Evolutionary conservation across 1,140 invertebrate species (phyloP).

Genomic region (Aphelenchoides fujianensis): DNA sequence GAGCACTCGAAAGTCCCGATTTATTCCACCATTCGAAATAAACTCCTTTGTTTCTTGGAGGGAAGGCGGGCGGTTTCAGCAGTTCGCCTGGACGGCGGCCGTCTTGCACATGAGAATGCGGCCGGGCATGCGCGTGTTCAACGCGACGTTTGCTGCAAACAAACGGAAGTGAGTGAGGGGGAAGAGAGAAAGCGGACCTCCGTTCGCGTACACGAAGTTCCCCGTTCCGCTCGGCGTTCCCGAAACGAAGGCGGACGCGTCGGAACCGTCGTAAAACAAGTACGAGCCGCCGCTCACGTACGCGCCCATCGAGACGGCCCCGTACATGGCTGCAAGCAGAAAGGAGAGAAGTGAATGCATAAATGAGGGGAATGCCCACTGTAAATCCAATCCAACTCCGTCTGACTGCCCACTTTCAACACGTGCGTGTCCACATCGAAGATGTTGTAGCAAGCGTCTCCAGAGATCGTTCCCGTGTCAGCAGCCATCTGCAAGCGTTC

Average conservation of each 20-base stretch:
- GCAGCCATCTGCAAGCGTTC: neutral
- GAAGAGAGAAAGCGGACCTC: neutral
- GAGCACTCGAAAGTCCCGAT: no score
- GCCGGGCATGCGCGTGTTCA: neutral
- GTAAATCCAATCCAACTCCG: neutral
- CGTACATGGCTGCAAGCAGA: neutral
- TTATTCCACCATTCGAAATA: neutral
- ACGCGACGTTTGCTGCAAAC: neutral
- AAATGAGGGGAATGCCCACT: no score
- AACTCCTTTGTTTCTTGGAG: no score
- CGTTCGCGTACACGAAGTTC: neutral
- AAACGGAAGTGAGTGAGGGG: no score
- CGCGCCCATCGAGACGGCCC: neutral
- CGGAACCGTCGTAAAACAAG: neutral
- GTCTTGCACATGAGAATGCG: neutral
- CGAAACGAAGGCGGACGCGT: neutral
- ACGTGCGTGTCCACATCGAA: neutral
- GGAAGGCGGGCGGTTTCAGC: neutral
- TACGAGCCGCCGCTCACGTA: neutral
- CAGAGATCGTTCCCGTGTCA: neutral
- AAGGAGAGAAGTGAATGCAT: no score
- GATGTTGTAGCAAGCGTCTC: neutral
- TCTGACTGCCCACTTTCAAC: neutral
- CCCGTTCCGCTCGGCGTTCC: neutral
- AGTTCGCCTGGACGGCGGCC: neutral